A percentile compares a stretch with the other conserved stretches of the same genome.
These are phyloP conservation scores for Dryadula phaetusa DNA, from an alignment of 2,888 invertebrate species.

Conservation along the genomic window DNA sequence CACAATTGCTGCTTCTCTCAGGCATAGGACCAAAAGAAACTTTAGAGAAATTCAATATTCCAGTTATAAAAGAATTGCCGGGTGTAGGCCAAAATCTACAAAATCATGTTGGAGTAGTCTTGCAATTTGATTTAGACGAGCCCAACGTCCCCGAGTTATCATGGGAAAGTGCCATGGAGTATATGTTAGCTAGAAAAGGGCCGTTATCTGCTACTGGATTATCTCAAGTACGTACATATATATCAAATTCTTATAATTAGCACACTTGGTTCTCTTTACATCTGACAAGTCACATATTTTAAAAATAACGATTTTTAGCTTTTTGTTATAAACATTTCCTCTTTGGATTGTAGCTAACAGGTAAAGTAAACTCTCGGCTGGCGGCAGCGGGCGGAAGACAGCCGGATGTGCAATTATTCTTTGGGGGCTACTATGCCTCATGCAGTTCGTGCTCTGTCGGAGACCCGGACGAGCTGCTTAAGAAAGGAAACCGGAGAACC, in stretches of 20 bases:
- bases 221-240: constrained; percentile 80
- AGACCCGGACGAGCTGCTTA: constrained; percentile 56
- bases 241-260: too few relatives aligned
- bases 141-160: constrained; percentile 82
- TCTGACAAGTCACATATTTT: too few relatives aligned
- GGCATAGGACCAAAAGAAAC: constrained; percentile 87
- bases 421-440: constrained; percentile 86
- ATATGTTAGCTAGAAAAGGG: constrained; percentile 84
- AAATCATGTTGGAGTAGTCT: constrained; percentile 86
- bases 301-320: not conserved
- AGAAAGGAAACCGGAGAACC: constrained; percentile 61
- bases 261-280: too few relatives aligned
- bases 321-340: not conserved
- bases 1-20: constrained; percentile 87
- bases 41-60: constrained; percentile 84
- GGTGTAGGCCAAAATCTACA: constrained; percentile 89
- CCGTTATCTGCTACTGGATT: constrained; percentile 87
- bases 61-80: constrained; percentile 85
- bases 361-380: constrained; percentile 85
- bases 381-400: constrained; percentile 84
- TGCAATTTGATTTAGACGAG: constrained; percentile 83
- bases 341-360: constrained; percentile 73
- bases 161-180: constrained; percentile 86
- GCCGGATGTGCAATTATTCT: constrained; percentile 88
- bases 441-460: constrained; percentile 82